These are phyloP conservation scores for Diorhabda carinulata DNA, from an alignment of 1,140 invertebrate species.

Conservation along the genomic window DNA sequence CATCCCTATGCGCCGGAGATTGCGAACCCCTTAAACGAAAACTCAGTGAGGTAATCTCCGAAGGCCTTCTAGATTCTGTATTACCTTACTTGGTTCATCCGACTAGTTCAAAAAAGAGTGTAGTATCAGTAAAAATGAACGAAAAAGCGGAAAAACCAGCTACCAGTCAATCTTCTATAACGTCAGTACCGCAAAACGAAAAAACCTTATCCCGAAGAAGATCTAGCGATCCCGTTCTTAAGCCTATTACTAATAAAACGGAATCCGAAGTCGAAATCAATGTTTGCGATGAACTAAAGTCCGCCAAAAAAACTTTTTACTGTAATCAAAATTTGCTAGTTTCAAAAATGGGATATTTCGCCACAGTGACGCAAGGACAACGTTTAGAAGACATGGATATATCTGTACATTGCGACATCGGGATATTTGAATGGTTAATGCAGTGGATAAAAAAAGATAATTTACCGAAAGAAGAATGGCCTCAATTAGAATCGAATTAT, in stretches of 20 bases:
- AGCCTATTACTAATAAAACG: slow-evolving; percentile 23
- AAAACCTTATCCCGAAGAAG: slow-evolving; percentile 21
- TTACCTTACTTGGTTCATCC: slow-evolving; percentile 50
- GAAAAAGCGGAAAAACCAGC: background rate
- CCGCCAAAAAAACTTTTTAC: slow-evolving; percentile 80
- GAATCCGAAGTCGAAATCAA: slow-evolving; percentile 76
- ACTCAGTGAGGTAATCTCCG: slow-evolving; percentile 64
- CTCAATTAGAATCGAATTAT: slow-evolving; percentile 74
- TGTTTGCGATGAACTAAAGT: slow-evolving; percentile 83
- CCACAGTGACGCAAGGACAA: slow-evolving; percentile 80
- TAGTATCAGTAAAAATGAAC: slow-evolving; percentile 3
- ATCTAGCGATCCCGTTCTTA: slow-evolving; percentile 25
- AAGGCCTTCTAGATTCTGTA: slow-evolving; percentile 74
- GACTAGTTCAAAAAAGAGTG: slow-evolving; percentile 18
- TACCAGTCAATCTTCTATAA: background rate
- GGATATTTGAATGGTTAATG: slow-evolving; percentile 95
- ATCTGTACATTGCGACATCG: slow-evolving; percentile 91
- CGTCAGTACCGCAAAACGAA: slow-evolving; percentile 4
- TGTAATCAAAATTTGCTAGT: slow-evolving; percentile 82
- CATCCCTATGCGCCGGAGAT: slow-evolving; percentile 11
- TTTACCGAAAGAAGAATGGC: slow-evolving; percentile 62
- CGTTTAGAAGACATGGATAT: slow-evolving; percentile 92
- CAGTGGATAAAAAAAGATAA: slow-evolving; percentile 81
- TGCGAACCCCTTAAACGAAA: slow-evolving; percentile 46
- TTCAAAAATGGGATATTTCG: slow-evolving; percentile 92